Evolutionary conservation across 2,888 invertebrate species (phyloP).

Genomic region (Venusia cambrica): DNA sequence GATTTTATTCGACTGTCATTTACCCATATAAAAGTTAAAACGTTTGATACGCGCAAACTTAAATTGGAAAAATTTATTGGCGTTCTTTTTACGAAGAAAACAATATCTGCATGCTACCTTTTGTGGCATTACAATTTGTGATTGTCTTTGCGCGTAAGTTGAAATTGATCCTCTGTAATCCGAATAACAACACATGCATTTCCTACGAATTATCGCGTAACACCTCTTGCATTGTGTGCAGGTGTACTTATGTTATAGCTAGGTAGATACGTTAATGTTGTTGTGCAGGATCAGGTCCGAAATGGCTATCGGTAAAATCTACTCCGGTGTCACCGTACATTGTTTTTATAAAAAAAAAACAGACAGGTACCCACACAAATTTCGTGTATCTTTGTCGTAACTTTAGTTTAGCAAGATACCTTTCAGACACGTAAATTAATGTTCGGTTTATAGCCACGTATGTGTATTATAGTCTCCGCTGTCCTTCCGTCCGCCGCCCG

Average conservation of each 20-base stretch:
- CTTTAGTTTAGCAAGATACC: no score
- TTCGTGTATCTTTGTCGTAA: no score
- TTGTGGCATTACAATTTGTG: neutral
- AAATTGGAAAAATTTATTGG: constrained; percentile 44
- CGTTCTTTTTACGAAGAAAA: constrained; percentile 37
- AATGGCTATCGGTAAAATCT: neutral
- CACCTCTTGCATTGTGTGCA: constrained; percentile 7
- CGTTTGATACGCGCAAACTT: constrained; percentile 43
- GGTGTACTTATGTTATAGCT: constrained; percentile 7
- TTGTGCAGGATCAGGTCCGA: constrained; percentile 17
- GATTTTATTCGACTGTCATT: constrained; percentile 48
- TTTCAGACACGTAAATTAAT: no score
- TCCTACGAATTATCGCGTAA: constrained; percentile 9
- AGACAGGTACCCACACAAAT: no score
- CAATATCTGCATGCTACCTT: constrained; percentile 17
- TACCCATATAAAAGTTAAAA: constrained; percentile 48
- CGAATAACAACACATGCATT: constrained; percentile 8
- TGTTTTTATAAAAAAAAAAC: neutral
- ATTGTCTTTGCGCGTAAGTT: neutral
- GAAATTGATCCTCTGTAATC: constrained; percentile 9
- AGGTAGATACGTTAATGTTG: constrained; percentile 12
- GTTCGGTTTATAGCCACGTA: no score
- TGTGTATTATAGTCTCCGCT: no score
- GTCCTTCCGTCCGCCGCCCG: no score
- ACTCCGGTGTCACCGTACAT: neutral